A percentile compares a stretch with the other conserved stretches of the same genome.
Evolutionary conservation across 2,888 invertebrate species (phyloP).

Genomic region (Tillus elongatus): DNA sequence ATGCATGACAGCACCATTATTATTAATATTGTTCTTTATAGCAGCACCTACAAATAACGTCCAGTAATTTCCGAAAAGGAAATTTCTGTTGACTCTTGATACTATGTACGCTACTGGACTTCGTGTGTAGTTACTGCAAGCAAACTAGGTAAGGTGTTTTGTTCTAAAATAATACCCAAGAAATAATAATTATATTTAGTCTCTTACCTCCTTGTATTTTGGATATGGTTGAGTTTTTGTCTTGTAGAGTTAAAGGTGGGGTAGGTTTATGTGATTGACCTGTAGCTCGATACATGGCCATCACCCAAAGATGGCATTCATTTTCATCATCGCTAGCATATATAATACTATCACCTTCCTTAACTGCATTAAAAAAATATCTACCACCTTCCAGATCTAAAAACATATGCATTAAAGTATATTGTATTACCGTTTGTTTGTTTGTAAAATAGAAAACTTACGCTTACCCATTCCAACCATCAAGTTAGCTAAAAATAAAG

Average conservation of each 20-base stretch:
- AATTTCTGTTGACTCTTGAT: no score
- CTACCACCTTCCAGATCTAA: slow-evolving; percentile 85
- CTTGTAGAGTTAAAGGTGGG: slow-evolving; percentile 69
- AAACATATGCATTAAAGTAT: slow-evolving; percentile 25
- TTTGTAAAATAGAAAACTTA: slow-evolving; percentile 30
- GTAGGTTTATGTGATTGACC: slow-evolving; percentile 99
- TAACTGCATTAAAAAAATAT: slow-evolving; percentile 96
- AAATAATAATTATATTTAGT: slow-evolving; percentile 6
- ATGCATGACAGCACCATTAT: no score
- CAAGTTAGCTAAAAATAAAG: slow-evolving; percentile 63
- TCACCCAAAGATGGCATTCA: slow-evolving; percentile 97
- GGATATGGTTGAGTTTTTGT: slow-evolving; percentile 77
- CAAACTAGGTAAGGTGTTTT: no score
- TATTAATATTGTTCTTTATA: no score
- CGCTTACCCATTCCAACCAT: slow-evolving; percentile 85
- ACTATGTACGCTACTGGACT: no score
- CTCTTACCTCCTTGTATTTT: slow-evolving; percentile 80
- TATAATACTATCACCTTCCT: slow-evolving; percentile 94
- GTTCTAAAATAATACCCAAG: no score
- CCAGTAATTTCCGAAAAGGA: no score
- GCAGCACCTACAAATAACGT: no score
- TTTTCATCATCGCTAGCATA: slow-evolving; percentile 96
- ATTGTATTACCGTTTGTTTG: slow-evolving; percentile 6
- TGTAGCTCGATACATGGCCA: slow-evolving; percentile 98
- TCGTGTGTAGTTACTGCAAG: slow-evolving; percentile 1